phyloP scores from a whole-genome alignment of 92 coral and sea anemone genomes.

The Micromussa lordhowensis region DNA sequence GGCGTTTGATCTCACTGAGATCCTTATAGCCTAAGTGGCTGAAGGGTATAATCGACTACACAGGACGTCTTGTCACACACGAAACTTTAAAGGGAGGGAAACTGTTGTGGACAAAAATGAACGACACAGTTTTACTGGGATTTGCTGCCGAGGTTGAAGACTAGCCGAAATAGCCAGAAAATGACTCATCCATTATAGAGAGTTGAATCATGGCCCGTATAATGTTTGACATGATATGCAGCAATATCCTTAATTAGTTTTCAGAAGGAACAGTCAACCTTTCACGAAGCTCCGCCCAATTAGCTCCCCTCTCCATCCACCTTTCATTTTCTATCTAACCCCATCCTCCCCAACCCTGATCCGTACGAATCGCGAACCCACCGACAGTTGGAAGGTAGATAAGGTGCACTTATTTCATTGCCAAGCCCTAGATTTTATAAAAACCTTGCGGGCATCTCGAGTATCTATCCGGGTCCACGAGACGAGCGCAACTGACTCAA shows the following conservation, averaged over 20 bases:
- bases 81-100: not conserved
- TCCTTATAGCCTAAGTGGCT: not conserved
- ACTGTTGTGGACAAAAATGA: not conserved
- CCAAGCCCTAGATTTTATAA: too few relatives aligned
- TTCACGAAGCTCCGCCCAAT: not conserved
- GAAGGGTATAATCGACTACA: not conserved
- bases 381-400: not conserved
- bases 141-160: not conserved
- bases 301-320: not conserved
- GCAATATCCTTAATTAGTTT: constrained; percentile 21
- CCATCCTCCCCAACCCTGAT: too few relatives aligned
- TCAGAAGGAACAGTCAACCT: not conserved
- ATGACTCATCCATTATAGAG: not conserved
- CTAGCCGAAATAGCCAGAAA: not conserved
- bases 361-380: not conserved
- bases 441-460: not conserved
- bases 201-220: not conserved
- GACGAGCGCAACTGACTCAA: too few relatives aligned
- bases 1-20: not conserved
- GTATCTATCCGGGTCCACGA: not conserved
- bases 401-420: not conserved
- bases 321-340: too few relatives aligned
- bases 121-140: not conserved
- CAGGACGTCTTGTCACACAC: not conserved
- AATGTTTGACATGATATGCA: not conserved